phyloP scores from a whole-genome alignment of 2,113 vertebrate genomes.

The Chiloscyllium plagiosum region DNA sequence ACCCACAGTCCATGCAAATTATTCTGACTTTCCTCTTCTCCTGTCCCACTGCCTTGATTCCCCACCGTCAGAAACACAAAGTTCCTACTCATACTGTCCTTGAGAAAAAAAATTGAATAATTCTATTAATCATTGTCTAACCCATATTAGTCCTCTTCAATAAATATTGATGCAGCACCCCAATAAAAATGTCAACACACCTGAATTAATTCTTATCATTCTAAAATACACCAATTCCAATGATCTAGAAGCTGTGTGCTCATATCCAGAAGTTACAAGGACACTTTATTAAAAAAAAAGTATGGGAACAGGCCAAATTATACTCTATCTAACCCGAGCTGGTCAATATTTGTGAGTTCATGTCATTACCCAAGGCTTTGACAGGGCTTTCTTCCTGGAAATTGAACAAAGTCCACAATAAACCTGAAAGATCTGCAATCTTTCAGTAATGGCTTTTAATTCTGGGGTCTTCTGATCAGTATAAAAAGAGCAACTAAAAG shows the following conservation, averaged over 20 bases:
- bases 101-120: neutral
- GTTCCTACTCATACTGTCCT: neutral
- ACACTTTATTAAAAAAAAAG: neutral
- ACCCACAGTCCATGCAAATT: neutral
- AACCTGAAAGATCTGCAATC: neutral
- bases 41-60: neutral
- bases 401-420: neutral
- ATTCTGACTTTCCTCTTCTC: neutral
- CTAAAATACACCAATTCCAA: neutral
- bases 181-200: neutral
- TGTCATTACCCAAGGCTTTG: neutral
- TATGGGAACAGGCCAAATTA: neutral
- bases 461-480: neutral
- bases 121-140: neutral
- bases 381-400: neutral
- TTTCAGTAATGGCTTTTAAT: neutral
- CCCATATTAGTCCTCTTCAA: neutral
- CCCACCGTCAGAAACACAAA: neutral
- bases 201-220: neutral
- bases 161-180: neutral
- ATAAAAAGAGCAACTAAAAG: neutral
- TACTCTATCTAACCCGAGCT: neutral
- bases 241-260: neutral
- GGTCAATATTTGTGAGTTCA: neutral
- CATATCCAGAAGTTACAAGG: neutral